A percentile compares a stretch with the other conserved stretches of the same genome.
Evolutionary conservation across 2,888 invertebrate genomes (phyloP).

Genomic region (Agrotis puta): DNA sequence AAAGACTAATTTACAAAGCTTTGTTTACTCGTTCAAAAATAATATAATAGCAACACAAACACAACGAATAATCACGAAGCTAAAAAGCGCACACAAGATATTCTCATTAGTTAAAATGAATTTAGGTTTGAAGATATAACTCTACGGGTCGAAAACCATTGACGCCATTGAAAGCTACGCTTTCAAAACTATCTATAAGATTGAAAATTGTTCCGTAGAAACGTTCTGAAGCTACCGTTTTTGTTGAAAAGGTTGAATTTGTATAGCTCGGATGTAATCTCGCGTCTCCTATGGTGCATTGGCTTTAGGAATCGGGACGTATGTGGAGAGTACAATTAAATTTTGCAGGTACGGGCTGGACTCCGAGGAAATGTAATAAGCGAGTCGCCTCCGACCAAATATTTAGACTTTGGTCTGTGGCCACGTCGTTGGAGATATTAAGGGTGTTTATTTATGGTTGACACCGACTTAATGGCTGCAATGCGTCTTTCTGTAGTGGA

Average conservation of each 20-base stretch:
- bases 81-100: constrained; percentile 63
- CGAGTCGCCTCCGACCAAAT: constrained; percentile 83
- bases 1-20: constrained; percentile 54
- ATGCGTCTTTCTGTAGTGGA: constrained; percentile 14
- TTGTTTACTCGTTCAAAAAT: constrained; percentile 56
- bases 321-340: constrained; percentile 86
- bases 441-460: constrained; percentile 57
- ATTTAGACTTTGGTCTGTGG: constrained; percentile 78
- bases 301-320: constrained; percentile 75
- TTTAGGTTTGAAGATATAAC: constrained; percentile 68
- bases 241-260: constrained; percentile 11
- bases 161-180: constrained; percentile 27
- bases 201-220: not conserved
- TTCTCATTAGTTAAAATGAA: constrained; percentile 67
- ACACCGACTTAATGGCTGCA: constrained; percentile 47
- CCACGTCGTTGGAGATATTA: constrained; percentile 67
- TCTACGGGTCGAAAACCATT: constrained; percentile 63
- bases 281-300: constrained; percentile 30
- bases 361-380: constrained; percentile 87
- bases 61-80: constrained; percentile 58
- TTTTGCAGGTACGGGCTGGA: constrained; percentile 79
- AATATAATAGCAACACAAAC: constrained; percentile 58
- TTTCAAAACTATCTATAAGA: constrained; percentile 20
- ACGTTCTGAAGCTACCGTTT: constrained; percentile 1
- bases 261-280: constrained; percentile 7